A percentile compares a stretch with the other conserved stretches of the same genome.
Evolutionary conservation across 2,113 vertebrate genomes (phyloP).

Genomic region (Spheniscus mendiculus): DNA sequence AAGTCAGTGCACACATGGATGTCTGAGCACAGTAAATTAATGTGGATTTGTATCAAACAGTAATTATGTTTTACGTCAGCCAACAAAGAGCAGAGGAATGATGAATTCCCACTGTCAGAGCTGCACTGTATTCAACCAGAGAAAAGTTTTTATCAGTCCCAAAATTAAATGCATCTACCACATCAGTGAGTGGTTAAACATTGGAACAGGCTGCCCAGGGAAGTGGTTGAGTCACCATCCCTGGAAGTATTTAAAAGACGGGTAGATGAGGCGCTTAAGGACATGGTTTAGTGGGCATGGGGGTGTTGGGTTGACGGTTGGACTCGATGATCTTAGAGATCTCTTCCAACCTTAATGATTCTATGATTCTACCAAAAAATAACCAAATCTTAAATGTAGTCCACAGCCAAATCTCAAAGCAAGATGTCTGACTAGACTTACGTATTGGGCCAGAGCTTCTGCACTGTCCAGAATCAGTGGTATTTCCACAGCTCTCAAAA

Average conservation of each 20-base stretch:
- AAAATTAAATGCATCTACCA: neutral
- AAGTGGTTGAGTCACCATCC: no score
- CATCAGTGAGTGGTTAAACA: no score
- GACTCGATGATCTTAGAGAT: no score
- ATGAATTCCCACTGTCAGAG: neutral
- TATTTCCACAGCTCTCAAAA: neutral
- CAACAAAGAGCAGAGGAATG: neutral
- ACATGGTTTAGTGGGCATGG: no score
- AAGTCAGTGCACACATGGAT: neutral
- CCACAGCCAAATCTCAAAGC: neutral
- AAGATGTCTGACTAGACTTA: neutral
- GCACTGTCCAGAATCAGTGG: neutral
- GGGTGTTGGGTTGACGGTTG: no score
- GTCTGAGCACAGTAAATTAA: conserved; percentile 13
- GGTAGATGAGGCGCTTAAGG: no score
- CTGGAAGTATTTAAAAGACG: no score
- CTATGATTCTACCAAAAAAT: neutral
- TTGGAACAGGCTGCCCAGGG: no score
- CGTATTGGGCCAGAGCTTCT: neutral
- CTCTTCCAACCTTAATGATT: no score
- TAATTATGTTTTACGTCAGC: conserved; percentile 6
- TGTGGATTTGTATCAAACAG: neutral
- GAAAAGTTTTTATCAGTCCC: neutral
- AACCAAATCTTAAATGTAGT: neutral
- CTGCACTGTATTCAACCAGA: neutral